A percentile compares a stretch with the other conserved stretches of the same genome.
Conservation (phyloP, 2,888 invertebrate species). For the Cyclophora albipunctata region DNA sequence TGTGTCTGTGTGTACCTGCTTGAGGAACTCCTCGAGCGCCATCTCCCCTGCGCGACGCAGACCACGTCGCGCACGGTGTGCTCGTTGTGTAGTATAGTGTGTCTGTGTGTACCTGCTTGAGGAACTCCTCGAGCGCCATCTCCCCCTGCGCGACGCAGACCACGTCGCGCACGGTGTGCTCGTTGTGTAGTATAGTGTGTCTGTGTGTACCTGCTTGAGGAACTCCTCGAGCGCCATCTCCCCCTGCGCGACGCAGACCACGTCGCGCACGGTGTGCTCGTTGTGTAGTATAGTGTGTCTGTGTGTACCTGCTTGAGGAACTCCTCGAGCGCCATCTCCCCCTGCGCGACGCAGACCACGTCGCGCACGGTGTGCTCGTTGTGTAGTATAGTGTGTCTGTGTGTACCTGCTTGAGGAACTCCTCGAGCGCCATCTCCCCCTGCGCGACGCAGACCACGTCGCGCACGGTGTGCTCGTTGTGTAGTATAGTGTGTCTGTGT, state of each 20-base stretch:
- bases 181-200: too few relatives aligned
- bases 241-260: slow-evolving; percentile 97
- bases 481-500: too few relatives aligned
- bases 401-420: slow-evolving; percentile 97
- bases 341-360: slow-evolving; percentile 97
- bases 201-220: slow-evolving; percentile 95
- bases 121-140: slow-evolving; percentile 99
- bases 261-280: slow-evolving; percentile 95
- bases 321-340: slow-evolving; percentile 99
- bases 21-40: slow-evolving; percentile 99
- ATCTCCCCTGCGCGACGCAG: slow-evolving; percentile 98
- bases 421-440: slow-evolving; percentile 99
- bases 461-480: slow-evolving; percentile 94
- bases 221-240: slow-evolving; percentile 99
- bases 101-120: slow-evolving; percentile 97
- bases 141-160: slow-evolving; percentile 99
- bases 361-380: slow-evolving; percentile 97
- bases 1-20: too few relatives aligned
- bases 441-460: slow-evolving; percentile 98
- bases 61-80: slow-evolving; percentile 96
- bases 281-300: too few relatives aligned
- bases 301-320: slow-evolving; percentile 97
- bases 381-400: too few relatives aligned
- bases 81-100: too few relatives aligned
- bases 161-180: slow-evolving; percentile 94